These are phyloP conservation scores for Melipona bicolor DNA, from an alignment of 2,888 invertebrate genomes.

Conservation along the genomic window DNA sequence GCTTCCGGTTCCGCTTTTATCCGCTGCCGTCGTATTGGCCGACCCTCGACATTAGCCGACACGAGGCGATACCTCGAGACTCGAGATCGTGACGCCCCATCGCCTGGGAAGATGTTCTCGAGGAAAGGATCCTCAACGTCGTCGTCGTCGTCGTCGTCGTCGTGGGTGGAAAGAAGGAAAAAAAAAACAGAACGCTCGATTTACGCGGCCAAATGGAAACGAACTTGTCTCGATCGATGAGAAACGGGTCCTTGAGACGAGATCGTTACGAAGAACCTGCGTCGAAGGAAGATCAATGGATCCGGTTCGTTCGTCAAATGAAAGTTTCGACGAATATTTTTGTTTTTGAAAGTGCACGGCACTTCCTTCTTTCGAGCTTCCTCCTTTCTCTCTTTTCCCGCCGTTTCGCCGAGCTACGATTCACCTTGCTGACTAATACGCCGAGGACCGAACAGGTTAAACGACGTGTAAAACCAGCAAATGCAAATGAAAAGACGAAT, in stretches of 20 bases:
- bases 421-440: slow-evolving; percentile 62
- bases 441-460: background rate
- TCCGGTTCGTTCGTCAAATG: slow-evolving; percentile 36
- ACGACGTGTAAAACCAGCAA: background rate
- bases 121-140: background rate
- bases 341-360: background rate
- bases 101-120: slow-evolving; percentile 6
- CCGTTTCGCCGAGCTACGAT: slow-evolving; percentile 37
- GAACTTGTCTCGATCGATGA: background rate
- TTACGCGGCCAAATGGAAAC: background rate
- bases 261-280: slow-evolving; percentile 6
- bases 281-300: background rate
- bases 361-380: slow-evolving; percentile 5
- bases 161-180: background rate
- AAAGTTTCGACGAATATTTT: slow-evolving; percentile 17
- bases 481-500: background rate
- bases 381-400: background rate
- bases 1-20: slow-evolving; percentile 59
- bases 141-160: background rate
- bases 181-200: background rate
- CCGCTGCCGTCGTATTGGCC: slow-evolving; percentile 18
- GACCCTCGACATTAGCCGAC: slow-evolving; percentile 47
- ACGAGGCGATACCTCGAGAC: slow-evolving; percentile 26
- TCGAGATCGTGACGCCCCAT: slow-evolving; percentile 1
- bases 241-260: background rate